phyloP scores from a whole-genome alignment of 1,140 invertebrate species.

The Leptinotarsa lineolata region DNA sequence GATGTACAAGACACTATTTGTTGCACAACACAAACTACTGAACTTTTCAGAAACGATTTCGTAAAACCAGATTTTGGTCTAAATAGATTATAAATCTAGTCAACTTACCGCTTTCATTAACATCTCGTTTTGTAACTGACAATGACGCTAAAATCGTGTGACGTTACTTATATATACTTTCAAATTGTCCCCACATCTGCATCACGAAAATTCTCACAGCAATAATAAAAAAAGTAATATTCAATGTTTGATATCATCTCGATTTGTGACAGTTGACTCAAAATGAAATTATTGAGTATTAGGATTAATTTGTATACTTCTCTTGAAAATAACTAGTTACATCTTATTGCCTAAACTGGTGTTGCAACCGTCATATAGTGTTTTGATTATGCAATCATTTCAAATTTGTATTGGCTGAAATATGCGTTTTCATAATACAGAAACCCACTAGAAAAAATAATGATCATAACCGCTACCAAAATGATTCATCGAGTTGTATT shows the following conservation, averaged over 20 bases:
- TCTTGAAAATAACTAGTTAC: slow-evolving; percentile 19
- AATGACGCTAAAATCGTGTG: not conserved
- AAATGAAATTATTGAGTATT: no score
- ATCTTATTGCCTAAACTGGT: not conserved
- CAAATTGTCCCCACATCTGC: slow-evolving; percentile 15
- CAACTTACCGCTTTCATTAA: slow-evolving; percentile 36
- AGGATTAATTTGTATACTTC: not conserved
- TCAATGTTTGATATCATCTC: not conserved
- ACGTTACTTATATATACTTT: slow-evolving; percentile 28
- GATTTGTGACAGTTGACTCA: no score
- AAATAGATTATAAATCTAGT: not conserved
- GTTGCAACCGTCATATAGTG: not conserved
- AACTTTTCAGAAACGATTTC: no score
- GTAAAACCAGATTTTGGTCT: no score
- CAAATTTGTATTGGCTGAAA: no score
- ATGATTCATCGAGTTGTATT: no score
- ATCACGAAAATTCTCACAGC: not conserved
- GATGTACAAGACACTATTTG: not conserved
- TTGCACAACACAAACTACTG: not conserved
- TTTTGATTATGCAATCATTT: not conserved
- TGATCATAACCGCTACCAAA: no score
- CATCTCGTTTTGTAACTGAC: slow-evolving; percentile 10
- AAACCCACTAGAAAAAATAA: no score
- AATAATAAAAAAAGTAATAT: slow-evolving; percentile 14
- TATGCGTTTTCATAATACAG: no score